phyloP scores from a whole-genome alignment of 1,140 invertebrate genomes.

The Planococcus citri region DNA sequence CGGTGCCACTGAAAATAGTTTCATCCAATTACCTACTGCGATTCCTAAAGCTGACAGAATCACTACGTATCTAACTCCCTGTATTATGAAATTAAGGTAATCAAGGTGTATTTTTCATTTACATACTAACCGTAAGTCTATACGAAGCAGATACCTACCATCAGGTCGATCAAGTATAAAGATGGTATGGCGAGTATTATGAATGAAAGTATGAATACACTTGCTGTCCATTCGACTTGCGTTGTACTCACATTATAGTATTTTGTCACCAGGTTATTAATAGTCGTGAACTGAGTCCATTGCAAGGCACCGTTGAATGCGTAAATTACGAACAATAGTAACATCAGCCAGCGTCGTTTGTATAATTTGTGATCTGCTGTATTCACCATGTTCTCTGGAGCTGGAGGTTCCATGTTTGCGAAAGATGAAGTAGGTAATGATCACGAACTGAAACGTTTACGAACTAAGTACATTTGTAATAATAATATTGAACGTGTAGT shows the following conservation, averaged over 20 bases:
- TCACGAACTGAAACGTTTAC: too few relatives aligned
- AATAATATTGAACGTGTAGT: too few relatives aligned
- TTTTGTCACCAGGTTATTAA: background rate
- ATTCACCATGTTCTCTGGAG: too few relatives aligned
- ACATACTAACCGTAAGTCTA: too few relatives aligned
- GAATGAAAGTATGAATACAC: background rate
- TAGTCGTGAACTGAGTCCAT: background rate
- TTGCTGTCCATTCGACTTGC: background rate
- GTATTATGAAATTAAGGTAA: background rate
- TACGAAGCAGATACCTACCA: background rate
- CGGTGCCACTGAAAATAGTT: background rate
- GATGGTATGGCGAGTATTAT: background rate
- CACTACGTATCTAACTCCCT: background rate
- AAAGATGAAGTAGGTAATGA: too few relatives aligned
- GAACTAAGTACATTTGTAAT: too few relatives aligned
- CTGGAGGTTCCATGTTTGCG: too few relatives aligned
- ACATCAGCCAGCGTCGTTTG: background rate
- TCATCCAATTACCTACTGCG: background rate
- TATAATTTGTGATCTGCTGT: background rate
- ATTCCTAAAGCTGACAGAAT: background rate
- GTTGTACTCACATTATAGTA: background rate
- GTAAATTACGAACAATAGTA: background rate
- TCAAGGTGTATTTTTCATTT: background rate
- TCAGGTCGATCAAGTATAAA: background rate
- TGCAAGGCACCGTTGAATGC: background rate